These are phyloP conservation scores for Ochropleura plecta DNA, from an alignment of 2,888 invertebrate species.

Conservation along the genomic window DNA sequence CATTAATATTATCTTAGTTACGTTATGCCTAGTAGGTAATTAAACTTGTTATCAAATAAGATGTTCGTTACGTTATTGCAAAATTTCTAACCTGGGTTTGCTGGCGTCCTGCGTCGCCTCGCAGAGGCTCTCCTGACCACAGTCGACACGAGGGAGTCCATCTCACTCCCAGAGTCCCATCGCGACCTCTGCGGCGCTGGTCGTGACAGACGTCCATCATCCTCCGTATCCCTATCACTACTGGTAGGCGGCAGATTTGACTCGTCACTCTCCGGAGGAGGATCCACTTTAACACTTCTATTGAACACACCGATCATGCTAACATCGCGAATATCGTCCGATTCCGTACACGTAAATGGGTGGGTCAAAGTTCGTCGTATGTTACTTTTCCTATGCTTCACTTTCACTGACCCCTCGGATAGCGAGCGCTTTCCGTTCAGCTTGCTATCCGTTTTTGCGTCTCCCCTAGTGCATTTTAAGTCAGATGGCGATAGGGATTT, in stretches of 20 bases:
- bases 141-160: slow-evolving; percentile 91
- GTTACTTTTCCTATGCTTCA: slow-evolving; percentile 87
- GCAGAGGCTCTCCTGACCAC: slow-evolving; percentile 92
- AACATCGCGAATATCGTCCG: slow-evolving; percentile 82
- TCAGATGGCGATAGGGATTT: slow-evolving; percentile 89
- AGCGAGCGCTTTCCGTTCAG: slow-evolving; percentile 83
- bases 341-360: slow-evolving; percentile 79
- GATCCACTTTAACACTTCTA: slow-evolving; percentile 79
- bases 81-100: slow-evolving; percentile 82
- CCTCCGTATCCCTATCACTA: slow-evolving; percentile 89
- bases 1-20: slow-evolving; percentile 48
- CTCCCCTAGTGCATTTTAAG: slow-evolving; percentile 81
- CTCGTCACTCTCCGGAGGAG: slow-evolving; percentile 86
- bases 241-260: slow-evolving; percentile 87
- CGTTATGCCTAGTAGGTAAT: slow-evolving; percentile 33
- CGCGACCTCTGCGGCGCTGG: slow-evolving; percentile 79
- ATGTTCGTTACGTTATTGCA: slow-evolving; percentile 14
- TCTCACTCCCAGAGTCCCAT: slow-evolving; percentile 89
- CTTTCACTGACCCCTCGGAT: slow-evolving; percentile 88
- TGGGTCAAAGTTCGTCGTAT: slow-evolving; percentile 88
- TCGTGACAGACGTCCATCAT: slow-evolving; percentile 81
- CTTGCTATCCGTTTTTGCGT: slow-evolving; percentile 82
- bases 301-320: slow-evolving; percentile 80
- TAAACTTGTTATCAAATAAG: slow-evolving; percentile 41
- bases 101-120: slow-evolving; percentile 89